Base-by-base conservation (phyloP, 2,888 invertebrate species). In the Nomada hirtipes region DNA sequence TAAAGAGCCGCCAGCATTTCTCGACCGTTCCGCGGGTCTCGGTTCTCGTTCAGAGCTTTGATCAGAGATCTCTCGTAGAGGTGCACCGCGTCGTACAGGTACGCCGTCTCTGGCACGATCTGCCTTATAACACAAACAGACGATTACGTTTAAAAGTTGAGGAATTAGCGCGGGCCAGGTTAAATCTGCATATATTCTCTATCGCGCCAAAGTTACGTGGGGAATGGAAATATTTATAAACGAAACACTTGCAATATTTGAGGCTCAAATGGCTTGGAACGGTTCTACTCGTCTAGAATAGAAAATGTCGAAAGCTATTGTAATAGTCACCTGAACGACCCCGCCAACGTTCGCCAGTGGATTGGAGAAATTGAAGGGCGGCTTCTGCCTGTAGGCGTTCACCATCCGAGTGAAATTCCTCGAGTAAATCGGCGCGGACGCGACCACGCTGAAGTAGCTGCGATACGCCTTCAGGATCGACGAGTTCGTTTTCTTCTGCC, bases 71-170 rank as follows among this genome's bases (percentile, higher is more conserved):
- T 95, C 15, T 98, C 97, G 94, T 99, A 99, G 84, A 99, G 95
- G 95, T 97, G 97, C 65, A 99, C 98, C 0, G 99, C 98, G 93
- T 99, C 99, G 94, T 98, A 98, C 36, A 98, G 95, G 95, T 98
- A 98, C 52, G 98, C 98, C 20, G 98, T 98, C 93, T 97, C 97
- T 73, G 97, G 97, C 83, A 97, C 96, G 91, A 98, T 97, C 97
- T 98, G 92, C 79, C 91, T 92, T 92, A 89, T 89, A 87, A 89
- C 88, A 89, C 85, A 88, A 89, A 78, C 80, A 87, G 83, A 87
- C 81, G 67, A 80, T 89, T 83, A 86, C 61, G 73, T 79, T 76
- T 82, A 29, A 72, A 75, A 60, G 77, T 83, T 26, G 68, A 55
- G 15, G 20, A 47, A 20, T n/a, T 2, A 13, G 13, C 36, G 36